Conservation (phyloP, 1,140 invertebrate genomes). For the Trachymyrmex septentrionalis region DNA sequence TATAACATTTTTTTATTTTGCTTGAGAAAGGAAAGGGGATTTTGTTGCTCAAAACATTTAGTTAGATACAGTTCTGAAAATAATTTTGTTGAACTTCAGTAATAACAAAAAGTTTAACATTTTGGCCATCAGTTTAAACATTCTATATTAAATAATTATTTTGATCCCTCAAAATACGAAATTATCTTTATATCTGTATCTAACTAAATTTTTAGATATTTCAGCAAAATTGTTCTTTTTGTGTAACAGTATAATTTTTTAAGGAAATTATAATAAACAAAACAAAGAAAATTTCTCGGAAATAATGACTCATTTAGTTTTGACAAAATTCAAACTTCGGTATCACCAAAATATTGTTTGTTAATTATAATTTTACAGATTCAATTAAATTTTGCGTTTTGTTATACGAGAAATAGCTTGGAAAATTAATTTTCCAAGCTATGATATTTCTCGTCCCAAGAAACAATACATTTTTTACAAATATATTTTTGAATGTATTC, state of each 20-base stretch:
- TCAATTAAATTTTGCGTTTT: background rate
- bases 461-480: background rate
- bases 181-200: too few species aligned
- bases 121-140: too few species aligned
- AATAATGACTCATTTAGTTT: background rate
- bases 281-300: background rate
- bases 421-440: background rate
- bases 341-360: background rate
- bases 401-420: background rate
- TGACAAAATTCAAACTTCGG: background rate
- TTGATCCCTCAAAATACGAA: too few species aligned
- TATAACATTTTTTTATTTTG: background rate
- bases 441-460: background rate
- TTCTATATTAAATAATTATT: too few species aligned
- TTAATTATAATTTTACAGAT: slow-evolving; percentile 1
- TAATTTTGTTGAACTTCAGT: too few species aligned
- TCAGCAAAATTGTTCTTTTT: too few species aligned
- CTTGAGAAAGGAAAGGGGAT: background rate
- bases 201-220: too few species aligned
- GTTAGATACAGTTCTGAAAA: too few species aligned
- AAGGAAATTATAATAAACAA: background rate
- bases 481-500: background rate
- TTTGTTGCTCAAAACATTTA: too few species aligned
- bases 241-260: background rate
- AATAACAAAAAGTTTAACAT: too few species aligned